These are phyloP conservation scores for Porites rus DNA, from an alignment of 92 coral and sea anemone genomes.

Conservation along the genomic window DNA sequence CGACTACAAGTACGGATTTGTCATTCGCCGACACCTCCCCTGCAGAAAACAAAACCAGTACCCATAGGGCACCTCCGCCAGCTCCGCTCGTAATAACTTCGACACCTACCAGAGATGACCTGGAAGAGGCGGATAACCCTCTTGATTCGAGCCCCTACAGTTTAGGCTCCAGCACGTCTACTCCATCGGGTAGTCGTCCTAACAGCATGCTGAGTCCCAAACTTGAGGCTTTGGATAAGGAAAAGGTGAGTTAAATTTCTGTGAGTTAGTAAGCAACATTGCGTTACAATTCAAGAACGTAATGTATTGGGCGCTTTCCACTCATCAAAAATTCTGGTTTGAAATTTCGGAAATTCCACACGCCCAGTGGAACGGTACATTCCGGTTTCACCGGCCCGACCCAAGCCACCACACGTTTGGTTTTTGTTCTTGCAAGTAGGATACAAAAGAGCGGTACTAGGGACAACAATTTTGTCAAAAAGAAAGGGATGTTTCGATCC, in stretches of 20 bases:
- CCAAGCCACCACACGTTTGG: too few relatives aligned
- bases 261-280: not conserved
- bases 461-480: too few relatives aligned
- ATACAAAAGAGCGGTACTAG: too few relatives aligned
- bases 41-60: not conserved
- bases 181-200: conserved; percentile 89
- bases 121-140: conserved; percentile 39
- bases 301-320: too few relatives aligned
- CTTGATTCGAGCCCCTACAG: conserved; percentile 74
- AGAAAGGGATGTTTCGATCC: too few relatives aligned
- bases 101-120: conserved; percentile 72
- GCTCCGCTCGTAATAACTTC: conserved; percentile 79
- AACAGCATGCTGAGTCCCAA: conserved; percentile 94
- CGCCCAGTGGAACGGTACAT: too few relatives aligned
- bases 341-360: too few relatives aligned
- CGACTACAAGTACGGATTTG: conserved; percentile 22
- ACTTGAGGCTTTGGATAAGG: conserved; percentile 89
- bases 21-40: conserved; percentile 27
- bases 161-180: conserved; percentile 69
- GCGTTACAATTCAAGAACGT: too few relatives aligned
- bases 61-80: conserved; percentile 57
- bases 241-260: conserved; percentile 69
- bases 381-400: too few relatives aligned
- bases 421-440: too few relatives aligned
- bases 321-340: too few relatives aligned